Evolutionary conservation across 2,888 invertebrate species (phyloP).

Genomic region (Chorisops tibialis): DNA sequence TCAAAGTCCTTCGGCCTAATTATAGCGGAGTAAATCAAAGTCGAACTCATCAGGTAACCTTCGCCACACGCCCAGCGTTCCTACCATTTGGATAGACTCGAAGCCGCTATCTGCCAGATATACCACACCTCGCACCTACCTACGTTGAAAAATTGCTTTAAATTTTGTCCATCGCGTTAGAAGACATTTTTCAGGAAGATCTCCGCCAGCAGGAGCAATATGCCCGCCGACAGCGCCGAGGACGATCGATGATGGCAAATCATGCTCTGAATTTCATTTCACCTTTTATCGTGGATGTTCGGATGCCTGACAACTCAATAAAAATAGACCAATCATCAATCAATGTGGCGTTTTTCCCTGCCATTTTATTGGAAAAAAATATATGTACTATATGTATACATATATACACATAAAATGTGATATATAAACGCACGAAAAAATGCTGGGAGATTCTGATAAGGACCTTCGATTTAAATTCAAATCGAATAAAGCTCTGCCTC

Average conservation of each 20-base stretch:
- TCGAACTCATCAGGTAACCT: conserved; percentile 2
- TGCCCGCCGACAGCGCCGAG: not conserved
- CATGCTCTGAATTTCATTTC: conserved; percentile 31
- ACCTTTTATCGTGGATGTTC: conserved; percentile 25
- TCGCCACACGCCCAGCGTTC: too few relatives aligned
- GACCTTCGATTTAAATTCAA: too few relatives aligned
- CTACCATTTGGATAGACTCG: too few relatives aligned
- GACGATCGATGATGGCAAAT: conserved; percentile 23
- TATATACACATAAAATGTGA: too few relatives aligned
- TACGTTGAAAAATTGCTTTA: conserved; percentile 26
- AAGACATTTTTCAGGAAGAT: conserved; percentile 13
- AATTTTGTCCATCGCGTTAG: conserved; percentile 13
- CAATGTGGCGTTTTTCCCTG: not conserved
- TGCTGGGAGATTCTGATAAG: too few relatives aligned
- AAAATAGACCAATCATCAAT: conserved; percentile 9
- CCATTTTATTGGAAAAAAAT: too few relatives aligned
- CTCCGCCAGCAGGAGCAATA: not conserved
- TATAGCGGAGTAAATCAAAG: conserved; percentile 8
- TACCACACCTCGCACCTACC: too few relatives aligned
- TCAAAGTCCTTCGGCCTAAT: conserved; percentile 4
- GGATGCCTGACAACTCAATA: conserved; percentile 29
- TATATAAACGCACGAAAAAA: too few relatives aligned
- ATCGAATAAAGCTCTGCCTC: too few relatives aligned
- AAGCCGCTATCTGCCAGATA: too few relatives aligned
- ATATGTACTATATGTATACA: too few relatives aligned